Evolutionary conservation across 2,113 vertebrate species (phyloP).

Genomic region (Myotis brandtii): DNA sequence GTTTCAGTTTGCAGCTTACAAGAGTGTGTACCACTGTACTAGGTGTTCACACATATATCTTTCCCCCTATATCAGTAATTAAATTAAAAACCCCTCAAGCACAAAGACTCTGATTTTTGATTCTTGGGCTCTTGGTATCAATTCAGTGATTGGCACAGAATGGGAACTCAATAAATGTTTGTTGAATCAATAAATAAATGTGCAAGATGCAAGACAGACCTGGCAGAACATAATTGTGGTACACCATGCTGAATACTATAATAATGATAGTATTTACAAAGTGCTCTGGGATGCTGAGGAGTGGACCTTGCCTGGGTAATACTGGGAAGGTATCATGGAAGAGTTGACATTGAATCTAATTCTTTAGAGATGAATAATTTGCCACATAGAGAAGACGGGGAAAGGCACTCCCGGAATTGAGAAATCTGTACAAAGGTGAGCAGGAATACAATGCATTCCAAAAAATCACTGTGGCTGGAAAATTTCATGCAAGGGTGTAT

Average conservation of each 20-base stretch:
- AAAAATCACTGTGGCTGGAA: not conserved
- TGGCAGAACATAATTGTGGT: not conserved
- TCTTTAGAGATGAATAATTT: not conserved
- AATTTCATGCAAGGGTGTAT: not conserved
- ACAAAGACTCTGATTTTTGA: not conserved
- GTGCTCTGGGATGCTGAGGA: not conserved
- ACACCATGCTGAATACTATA: not conserved
- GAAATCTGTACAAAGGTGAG: not conserved
- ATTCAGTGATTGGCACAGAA: not conserved
- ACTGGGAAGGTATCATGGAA: not conserved
- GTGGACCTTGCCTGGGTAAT: not conserved
- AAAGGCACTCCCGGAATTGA: not conserved
- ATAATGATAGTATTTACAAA: not conserved
- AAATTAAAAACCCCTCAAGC: not conserved
- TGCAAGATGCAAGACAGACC: not conserved
- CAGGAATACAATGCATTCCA: not conserved
- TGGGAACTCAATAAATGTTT: not conserved
- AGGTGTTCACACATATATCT: not conserved
- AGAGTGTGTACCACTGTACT: not conserved
- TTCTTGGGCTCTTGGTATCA: not conserved
- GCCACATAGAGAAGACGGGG: not conserved
- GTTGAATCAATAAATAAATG: not conserved
- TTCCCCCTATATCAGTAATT: not conserved
- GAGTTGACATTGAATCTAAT: not conserved
- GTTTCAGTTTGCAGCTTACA: not conserved